Base-by-base conservation (phyloP, 2,113 vertebrate species). In the Zonotrichia leucophrys region DNA sequence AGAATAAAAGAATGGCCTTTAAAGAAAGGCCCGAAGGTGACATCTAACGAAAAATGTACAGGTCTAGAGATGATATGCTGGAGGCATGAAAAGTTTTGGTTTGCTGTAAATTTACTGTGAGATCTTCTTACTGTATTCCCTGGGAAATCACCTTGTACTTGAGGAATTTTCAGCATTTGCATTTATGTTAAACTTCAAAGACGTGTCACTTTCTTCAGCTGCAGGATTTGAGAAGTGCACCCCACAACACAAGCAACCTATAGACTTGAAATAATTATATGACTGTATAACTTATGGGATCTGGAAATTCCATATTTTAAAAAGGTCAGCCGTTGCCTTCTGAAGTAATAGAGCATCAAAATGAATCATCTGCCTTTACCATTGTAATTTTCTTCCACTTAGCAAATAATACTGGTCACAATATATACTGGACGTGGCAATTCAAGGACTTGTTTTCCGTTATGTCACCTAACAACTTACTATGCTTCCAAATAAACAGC, bases 391-490 rank as follows among this genome's bases (percentile, higher is more conserved):
- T 84, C 47, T 89, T 92, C 28, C 5, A 10, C 69, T 87, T 64
- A 87, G 69, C 79, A 88, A 95, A 21, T 41, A 64, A 23, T 84
- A 59, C 2, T 2, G 5, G 37, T 85, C 80, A 12, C 88, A 87
- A 84, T 95, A 85, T 64, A 47, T 76, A 64, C 75, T 84, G 62
- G 83, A 73, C 79, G 39, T 82, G 63, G 55, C 58, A 85, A 62
- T 91, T 89, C 64, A 83, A 91, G 78, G 56, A 46, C 62, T 86
- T 75, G 35, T 85, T 84, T 94, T 97, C 91, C 92, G 84, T 97
- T 95, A 96, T 84, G 91, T 97, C 93, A 97, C 92, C 87, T 95
- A 96, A 96, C 96, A 98, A 97, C 93, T 66, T 94, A 89, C 74
- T 75, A 24, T 39, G 50, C 89, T 87, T 96, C 94, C 85, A 84